Base-by-base conservation (phyloP, 2,797 vertebrate species). In the Onychomys torridus region DNA sequence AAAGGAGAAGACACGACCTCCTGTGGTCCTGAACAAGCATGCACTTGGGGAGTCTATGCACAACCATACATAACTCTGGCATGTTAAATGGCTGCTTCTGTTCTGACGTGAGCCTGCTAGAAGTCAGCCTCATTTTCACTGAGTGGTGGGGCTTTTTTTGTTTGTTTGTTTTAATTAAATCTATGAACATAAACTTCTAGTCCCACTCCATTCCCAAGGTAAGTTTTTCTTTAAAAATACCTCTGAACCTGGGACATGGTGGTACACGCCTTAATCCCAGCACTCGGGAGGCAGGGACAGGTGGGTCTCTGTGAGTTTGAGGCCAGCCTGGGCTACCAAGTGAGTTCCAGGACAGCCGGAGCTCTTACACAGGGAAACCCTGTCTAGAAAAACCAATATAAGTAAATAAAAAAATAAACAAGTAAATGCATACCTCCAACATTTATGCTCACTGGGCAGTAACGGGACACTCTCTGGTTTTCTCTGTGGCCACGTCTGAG, bases 161-260 rank as follows among this genome's bases (percentile, higher is more conserved):
- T 52, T 78, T 78, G 32, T 55, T 79, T 55, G n/a, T 79, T 34
- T 63, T 32, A 46, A 49, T 85, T 16, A 67, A 34, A 85, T 52
- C 40, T 83, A 11, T 55, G 49, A n/a, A 34, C 81, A 32, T 43
- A 61, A 27, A 77, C 10, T 40, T 40, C 84, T 83, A 75, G 46
- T 88, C 12, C 59, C 2, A 29, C 12, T 23, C 49, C 52, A 77
- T 46, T 71, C 14, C 32, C 12, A 13, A 29, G 59, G 67, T 29
- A 46, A 17, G 34, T n/a, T 93, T 93, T 89, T 84, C 90, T 91
- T 96, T 89, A 79, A 89, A 94, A 90, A 59, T 59, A 59, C 19
- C 19, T 23, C 57, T 59, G 57, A 59, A 59, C 19, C 52, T 52
- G 52, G 52, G 52, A 13, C 12, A 14, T 52, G 52, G 52, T 52